phyloP scores from a whole-genome alignment of 2,113 vertebrate species.

The Orthonyx spaldingii region DNA sequence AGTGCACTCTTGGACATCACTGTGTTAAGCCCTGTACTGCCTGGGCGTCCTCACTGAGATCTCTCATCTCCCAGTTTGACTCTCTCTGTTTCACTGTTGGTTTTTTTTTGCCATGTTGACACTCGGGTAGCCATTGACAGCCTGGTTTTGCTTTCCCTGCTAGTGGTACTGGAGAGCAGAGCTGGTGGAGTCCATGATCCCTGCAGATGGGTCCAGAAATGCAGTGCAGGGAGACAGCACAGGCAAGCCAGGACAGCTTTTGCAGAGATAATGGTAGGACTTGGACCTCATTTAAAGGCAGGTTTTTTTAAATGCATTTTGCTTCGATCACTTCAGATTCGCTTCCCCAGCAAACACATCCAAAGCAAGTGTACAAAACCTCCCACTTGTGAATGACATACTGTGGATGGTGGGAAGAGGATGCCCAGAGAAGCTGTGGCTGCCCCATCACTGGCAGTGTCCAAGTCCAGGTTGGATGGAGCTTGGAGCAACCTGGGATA shows the following conservation, averaged over 20 bases:
- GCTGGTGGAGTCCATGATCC: background rate
- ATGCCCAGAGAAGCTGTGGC: background rate
- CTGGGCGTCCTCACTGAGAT: background rate
- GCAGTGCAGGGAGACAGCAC: background rate
- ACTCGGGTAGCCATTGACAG: background rate
- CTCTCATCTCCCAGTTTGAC: background rate
- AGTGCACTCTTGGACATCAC: accelerated
- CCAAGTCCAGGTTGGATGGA: background rate
- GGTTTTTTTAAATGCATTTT: background rate
- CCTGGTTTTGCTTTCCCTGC: background rate
- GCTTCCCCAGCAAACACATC: background rate
- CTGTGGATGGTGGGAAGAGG: background rate
- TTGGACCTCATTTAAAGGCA: background rate
- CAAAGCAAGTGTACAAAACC: background rate
- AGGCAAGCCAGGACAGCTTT: background rate
- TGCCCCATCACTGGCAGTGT: background rate
- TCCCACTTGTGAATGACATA: accelerated
- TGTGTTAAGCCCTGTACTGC: background rate
- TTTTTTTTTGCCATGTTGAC: background rate
- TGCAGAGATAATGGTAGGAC: background rate
- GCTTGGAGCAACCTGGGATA: accelerated
- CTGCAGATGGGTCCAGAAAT: background rate
- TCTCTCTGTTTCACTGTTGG: background rate
- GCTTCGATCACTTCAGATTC: background rate
- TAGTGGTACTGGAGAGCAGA: background rate